Base-by-base conservation (phyloP, 1,140 invertebrate genomes). In the Neotoxoptera formosana region DNA sequence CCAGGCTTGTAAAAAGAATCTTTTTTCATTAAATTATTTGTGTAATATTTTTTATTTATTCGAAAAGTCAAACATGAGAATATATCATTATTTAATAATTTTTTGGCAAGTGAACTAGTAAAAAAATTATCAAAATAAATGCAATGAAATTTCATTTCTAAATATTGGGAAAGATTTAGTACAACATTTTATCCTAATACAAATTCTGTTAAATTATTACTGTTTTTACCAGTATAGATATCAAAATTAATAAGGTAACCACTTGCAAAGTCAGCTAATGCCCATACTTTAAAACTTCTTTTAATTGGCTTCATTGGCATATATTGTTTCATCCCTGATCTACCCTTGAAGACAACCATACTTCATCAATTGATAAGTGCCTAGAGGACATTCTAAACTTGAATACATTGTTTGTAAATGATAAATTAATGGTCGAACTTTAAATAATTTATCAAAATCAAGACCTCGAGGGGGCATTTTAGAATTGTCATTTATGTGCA, bases 241-340 rank as follows among this genome's bases (percentile, higher is more conserved):
- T 81, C 76, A 81, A 81, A 81, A 81, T n/a, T n/a, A 34, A 81
- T 30, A 30, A 67, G 25, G 34, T 81, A 81, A 81, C 76, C 34
- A 34, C 17, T 81, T 81, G 30, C 76, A 81, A 34, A 81, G 34
- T 81, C 76, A 81, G 76, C 34, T 34, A 81, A 34, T 7, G 76
- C 76, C 76, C 76, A 34, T 21, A 81, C 17, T 81, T 36, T 81
- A 14, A 81, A 81, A 17, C 76, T 34, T 81, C 94, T 95, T 25
- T 56, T 95, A 30, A 94, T 94, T 0, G 94, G 94, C 93, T 95
- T 95, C 92, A 95, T 60, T 21, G 95, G 95, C 89, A 95, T 86
- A 93, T 95, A 95, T 89, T 95, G 94, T 76, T 95, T 95, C 41
- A 95, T 90, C 4, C 92, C 87, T 83, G 94, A 94, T 60, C 95